Conservation (phyloP, 2,797 vertebrate genomes). For the Vipera ursinii region DNA sequence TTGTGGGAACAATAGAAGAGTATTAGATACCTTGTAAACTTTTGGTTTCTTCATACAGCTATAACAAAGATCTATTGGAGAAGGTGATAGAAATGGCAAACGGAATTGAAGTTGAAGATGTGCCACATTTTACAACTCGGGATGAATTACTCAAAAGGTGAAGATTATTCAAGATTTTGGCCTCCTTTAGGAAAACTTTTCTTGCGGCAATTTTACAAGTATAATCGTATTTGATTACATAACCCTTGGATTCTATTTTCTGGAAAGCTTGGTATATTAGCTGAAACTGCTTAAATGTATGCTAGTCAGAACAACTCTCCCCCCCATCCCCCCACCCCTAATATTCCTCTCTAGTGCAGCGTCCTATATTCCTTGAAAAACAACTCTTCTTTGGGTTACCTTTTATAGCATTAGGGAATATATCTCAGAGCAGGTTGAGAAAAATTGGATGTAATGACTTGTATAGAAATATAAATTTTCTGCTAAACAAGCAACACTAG, state of each 20-base stretch:
- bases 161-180: conserved; percentile 8
- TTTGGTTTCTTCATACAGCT: conserved; percentile 70
- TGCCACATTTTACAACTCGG: conserved; percentile 85
- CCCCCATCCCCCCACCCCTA: no score
- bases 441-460: background rate
- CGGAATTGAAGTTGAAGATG: conserved; percentile 82
- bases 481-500: background rate
- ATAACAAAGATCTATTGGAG: conserved; percentile 79
- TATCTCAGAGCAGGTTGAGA: background rate
- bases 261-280: background rate
- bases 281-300: background rate
- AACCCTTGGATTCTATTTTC: background rate
- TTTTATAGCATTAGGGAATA: background rate
- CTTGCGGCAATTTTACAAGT: background rate
- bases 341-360: background rate
- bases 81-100: conserved; percentile 85
- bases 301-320: background rate
- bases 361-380: background rate
- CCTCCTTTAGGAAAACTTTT: background rate
- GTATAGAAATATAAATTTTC: background rate
- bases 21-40: background rate
- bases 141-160: conserved; percentile 84
- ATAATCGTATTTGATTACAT: background rate
- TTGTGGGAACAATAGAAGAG: background rate
- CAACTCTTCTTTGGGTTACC: background rate